phyloP scores from a whole-genome alignment of 2,113 vertebrate genomes.

The Pteropus alecto region DNA sequence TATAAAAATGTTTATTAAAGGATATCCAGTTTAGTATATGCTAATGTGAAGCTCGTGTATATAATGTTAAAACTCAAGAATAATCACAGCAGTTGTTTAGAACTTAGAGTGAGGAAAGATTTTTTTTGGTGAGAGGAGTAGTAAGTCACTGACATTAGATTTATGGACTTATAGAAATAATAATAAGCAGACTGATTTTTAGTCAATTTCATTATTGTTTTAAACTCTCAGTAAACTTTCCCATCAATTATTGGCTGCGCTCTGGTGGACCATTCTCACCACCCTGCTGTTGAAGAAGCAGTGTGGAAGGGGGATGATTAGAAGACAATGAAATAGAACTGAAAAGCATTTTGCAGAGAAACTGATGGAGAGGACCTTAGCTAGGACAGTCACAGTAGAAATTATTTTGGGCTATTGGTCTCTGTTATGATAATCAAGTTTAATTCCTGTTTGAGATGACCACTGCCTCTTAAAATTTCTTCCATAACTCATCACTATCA shows the following conservation, averaged over 20 bases:
- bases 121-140: not conserved
- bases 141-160: not conserved
- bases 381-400: not conserved
- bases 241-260: not conserved
- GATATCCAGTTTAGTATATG: not conserved
- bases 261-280: not conserved
- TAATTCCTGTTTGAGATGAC: not conserved
- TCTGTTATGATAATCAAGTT: not conserved
- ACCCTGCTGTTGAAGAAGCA: not conserved
- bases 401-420: not conserved
- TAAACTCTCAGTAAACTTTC: not conserved
- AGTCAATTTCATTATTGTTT: not conserved
- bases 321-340: not conserved
- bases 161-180: not conserved
- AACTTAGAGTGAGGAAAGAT: not conserved
- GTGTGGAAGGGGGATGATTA: not conserved
- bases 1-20: slow-evolving; percentile 22
- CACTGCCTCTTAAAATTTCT: not conserved
- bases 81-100: slow-evolving; percentile 13
- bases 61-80: not conserved
- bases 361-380: not conserved
- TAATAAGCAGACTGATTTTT: not conserved
- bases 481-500: not conserved
- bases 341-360: not conserved
- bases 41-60: not conserved